Conservation (phyloP, 2,113 vertebrate species). For the Sinocyclocheilus maitianheensis region DNA sequence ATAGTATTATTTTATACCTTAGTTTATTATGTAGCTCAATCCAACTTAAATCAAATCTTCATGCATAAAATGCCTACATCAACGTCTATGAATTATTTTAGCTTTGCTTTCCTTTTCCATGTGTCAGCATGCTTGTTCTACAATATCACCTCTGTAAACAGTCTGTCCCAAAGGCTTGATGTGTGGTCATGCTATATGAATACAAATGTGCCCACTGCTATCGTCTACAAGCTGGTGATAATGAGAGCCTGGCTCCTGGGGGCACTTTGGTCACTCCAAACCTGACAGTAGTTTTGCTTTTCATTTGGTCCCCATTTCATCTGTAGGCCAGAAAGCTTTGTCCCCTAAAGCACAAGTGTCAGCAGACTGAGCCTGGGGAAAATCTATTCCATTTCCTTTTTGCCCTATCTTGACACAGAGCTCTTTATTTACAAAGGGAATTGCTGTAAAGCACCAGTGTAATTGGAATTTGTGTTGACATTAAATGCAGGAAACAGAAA, state of each 20-base stretch:
- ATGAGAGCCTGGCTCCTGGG: slow-evolving; percentile 21
- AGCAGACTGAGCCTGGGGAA: slow-evolving; percentile 31
- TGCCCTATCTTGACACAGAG: slow-evolving; percentile 20
- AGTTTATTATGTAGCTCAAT: neutral
- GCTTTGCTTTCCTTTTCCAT: neutral
- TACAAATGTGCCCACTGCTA: slow-evolving; percentile 11
- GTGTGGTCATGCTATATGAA: slow-evolving; percentile 22
- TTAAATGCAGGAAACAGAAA: slow-evolving; percentile 45
- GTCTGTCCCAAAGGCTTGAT: slow-evolving; percentile 2
- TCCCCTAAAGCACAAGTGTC: slow-evolving; percentile 37
- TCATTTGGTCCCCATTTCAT: slow-evolving; percentile 52
- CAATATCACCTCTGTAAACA: slow-evolving; percentile 12
- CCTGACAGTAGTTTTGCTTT: slow-evolving; percentile 35
- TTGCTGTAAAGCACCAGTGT: slow-evolving; percentile 47
- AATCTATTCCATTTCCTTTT: slow-evolving; percentile 40
- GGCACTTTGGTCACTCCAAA: slow-evolving; percentile 34
- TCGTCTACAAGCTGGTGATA: slow-evolving; percentile 31
- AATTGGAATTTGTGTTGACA: slow-evolving; percentile 37
- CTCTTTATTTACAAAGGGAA: slow-evolving; percentile 54
- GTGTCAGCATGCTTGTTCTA: slow-evolving; percentile 5
- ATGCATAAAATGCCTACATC: neutral
- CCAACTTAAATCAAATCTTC: neutral
- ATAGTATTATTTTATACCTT: neutral
- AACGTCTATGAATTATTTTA: neutral
- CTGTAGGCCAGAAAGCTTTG: slow-evolving; percentile 21